Conservation (phyloP, 2,113 vertebrate genomes). For the Anthoscopus minutus region DNA sequence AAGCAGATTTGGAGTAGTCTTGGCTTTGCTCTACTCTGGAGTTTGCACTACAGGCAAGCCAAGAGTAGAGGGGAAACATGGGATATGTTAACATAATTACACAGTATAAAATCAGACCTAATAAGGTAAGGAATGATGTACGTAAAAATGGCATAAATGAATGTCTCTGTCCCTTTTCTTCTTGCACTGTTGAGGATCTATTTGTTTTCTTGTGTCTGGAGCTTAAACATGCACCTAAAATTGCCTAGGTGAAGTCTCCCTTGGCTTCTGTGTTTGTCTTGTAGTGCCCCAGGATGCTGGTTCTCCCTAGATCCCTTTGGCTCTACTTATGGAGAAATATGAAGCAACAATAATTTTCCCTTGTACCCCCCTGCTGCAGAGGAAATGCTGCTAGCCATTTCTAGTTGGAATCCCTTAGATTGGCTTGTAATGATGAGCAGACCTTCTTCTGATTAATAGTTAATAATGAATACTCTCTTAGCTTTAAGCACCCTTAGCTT, state of each 20-base stretch:
- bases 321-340: background rate
- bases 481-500: background rate
- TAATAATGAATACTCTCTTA: background rate
- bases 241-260: background rate
- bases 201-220: background rate
- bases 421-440: background rate
- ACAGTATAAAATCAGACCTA: background rate
- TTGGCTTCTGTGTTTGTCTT: background rate
- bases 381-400: background rate
- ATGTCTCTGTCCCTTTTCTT: background rate
- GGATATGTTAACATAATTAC: background rate
- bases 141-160: background rate
- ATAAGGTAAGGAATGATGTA: background rate
- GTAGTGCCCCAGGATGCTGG: background rate
- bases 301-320: background rate
- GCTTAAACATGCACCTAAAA: background rate
- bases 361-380: background rate
- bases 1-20: background rate
- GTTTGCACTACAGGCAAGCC: background rate
- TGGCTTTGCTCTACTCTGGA: background rate
- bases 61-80: background rate
- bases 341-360: background rate
- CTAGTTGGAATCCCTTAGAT: background rate
- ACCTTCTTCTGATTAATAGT: background rate
- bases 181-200: background rate